Conservation (phyloP, 2,888 invertebrate species). For the Agrypnus murinus region DNA sequence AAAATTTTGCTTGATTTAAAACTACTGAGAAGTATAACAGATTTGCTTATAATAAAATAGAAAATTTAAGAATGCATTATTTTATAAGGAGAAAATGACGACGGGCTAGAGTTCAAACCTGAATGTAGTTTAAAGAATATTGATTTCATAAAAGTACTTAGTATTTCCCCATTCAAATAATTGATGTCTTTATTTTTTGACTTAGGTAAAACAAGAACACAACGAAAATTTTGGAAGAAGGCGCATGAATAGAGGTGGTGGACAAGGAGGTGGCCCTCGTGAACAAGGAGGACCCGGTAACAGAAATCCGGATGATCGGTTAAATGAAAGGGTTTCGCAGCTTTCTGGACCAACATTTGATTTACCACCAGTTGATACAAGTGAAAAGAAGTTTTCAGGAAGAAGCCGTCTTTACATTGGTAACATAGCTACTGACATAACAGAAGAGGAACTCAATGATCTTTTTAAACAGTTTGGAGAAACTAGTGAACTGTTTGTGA, state of each 20-base stretch:
- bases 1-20: no score
- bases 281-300: slow-evolving; percentile 1
- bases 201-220: not conserved
- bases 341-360: slow-evolving; percentile 86
- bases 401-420: slow-evolving; percentile 95
- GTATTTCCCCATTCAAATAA: no score
- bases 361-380: slow-evolving; percentile 80
- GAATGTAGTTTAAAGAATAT: no score
- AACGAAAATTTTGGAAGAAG: slow-evolving; percentile 45
- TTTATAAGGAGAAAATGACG: no score
- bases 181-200: no score
- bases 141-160: no score
- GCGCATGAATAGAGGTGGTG: slow-evolving; percentile 64
- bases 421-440: slow-evolving; percentile 91
- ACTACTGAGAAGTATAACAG: no score
- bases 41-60: no score
- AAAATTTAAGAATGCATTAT: no score
- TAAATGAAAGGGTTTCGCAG: slow-evolving; percentile 79
- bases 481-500: slow-evolving; percentile 92
- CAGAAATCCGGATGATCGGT: slow-evolving; percentile 55
- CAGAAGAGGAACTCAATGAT: slow-evolving; percentile 90
- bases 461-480: slow-evolving; percentile 94
- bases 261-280: slow-evolving; percentile 66
- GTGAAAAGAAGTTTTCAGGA: slow-evolving; percentile 91
- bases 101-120: no score